These are phyloP conservation scores for Calephelis nemesis DNA, from an alignment of 1,140 invertebrate genomes.

Conservation along the genomic window DNA sequence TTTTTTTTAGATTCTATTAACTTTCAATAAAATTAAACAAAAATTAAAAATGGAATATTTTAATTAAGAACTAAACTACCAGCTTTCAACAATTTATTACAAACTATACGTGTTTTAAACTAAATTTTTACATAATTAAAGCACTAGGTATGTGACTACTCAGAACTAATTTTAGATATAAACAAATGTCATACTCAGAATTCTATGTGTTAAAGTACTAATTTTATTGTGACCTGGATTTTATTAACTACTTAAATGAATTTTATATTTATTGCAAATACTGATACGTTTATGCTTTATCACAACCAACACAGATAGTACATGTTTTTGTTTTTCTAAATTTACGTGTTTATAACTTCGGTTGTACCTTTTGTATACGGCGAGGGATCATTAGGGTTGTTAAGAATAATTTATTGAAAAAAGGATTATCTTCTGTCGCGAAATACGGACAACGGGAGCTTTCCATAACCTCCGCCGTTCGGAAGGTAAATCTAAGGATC, in stretches of 20 bases:
- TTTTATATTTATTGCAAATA: conserved; percentile 11
- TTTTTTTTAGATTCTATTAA: too few species aligned
- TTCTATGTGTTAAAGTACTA: conserved; percentile 8
- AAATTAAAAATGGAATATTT: too few species aligned
- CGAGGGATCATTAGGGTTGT: conserved; percentile 68
- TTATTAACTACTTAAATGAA: conserved; percentile 8
- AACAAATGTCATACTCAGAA: conserved; percentile 4
- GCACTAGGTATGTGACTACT: background rate
- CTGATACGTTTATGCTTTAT: conserved; percentile 38
- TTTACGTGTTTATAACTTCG: conserved; percentile 35
- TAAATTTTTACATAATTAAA: background rate
- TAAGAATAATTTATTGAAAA: conserved; percentile 58
- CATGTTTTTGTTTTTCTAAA: conserved; percentile 56
- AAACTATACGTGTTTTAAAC: too few species aligned
- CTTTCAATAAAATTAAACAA: too few species aligned
- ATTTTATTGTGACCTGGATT: conserved; percentile 12
- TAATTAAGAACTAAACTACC: too few species aligned
- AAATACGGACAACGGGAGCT: conserved; percentile 63
- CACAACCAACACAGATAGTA: conserved; percentile 55
- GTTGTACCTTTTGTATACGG: conserved; percentile 62
- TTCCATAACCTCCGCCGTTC: conserved; percentile 74
- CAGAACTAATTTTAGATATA: background rate
- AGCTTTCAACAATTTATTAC: too few species aligned
- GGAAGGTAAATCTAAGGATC: conserved; percentile 67
- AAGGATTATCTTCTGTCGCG: conserved; percentile 63